Evolutionary conservation across 2,113 vertebrate genomes (phyloP).

Genomic region (Siniperca chuatsi): DNA sequence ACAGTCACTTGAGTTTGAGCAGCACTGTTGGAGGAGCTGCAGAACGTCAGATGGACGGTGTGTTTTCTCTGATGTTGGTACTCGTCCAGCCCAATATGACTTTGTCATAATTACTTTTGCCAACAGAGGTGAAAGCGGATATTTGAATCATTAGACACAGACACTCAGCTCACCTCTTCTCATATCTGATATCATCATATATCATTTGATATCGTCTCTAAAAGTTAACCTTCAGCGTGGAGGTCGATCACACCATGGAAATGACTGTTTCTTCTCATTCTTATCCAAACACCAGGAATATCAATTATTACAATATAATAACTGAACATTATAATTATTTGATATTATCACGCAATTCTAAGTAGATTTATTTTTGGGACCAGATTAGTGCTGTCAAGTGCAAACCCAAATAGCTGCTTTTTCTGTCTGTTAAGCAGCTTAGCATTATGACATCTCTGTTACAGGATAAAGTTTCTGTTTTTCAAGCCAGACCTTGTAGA

Average conservation of each 20-base stretch:
- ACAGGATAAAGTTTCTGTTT: conserved; percentile 19
- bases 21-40: not conserved
- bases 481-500: not conserved
- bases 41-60: not conserved
- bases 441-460: conserved; percentile 24
- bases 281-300: conserved; percentile 2
- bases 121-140: conserved; percentile 63
- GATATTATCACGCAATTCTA: not conserved
- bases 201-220: conserved; percentile 38
- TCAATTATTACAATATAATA: conserved; percentile 9
- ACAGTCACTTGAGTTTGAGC: not conserved
- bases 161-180: conserved; percentile 34
- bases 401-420: conserved; percentile 31
- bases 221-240: conserved; percentile 51
- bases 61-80: not conserved
- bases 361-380: conserved; percentile 26
- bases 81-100: conserved; percentile 23
- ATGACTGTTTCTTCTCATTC: not conserved
- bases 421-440: conserved; percentile 44
- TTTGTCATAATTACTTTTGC: conserved; percentile 65
- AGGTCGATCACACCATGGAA: not conserved
- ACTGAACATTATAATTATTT: not conserved
- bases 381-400: conserved; percentile 29
- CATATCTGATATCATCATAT: conserved; percentile 43
- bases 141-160: conserved; percentile 59